A percentile compares a stretch with the other conserved stretches of the same genome.
phyloP scores from a whole-genome alignment of 1,140 invertebrate species.

The Neodiprion lecontei region DNA sequence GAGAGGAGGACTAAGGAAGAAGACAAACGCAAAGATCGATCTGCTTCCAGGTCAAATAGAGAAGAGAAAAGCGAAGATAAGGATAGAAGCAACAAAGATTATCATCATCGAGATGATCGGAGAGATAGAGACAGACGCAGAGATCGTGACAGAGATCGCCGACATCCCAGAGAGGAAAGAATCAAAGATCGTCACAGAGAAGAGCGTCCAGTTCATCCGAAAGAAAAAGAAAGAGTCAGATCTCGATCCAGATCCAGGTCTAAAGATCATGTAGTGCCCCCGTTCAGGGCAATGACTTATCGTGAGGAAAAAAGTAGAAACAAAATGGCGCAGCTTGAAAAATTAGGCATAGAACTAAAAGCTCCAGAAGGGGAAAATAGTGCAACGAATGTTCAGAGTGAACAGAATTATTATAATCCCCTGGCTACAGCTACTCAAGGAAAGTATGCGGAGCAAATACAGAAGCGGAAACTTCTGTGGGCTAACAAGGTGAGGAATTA shows the following conservation, averaged over 20 bases:
- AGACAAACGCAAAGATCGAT: slow-evolving; percentile 42
- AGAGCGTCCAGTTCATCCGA: slow-evolving; percentile 39
- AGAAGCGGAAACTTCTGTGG: slow-evolving; percentile 91
- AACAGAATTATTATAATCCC: slow-evolving; percentile 83
- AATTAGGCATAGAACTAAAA: slow-evolving; percentile 60
- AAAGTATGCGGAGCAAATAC: slow-evolving; percentile 87
- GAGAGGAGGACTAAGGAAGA: slow-evolving; percentile 47
- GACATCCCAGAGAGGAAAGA: slow-evolving; percentile 42
- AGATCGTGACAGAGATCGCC: slow-evolving; percentile 40
- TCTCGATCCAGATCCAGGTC: slow-evolving; percentile 46
- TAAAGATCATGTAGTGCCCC: slow-evolving; percentile 41
- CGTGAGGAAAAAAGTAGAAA: slow-evolving; percentile 57
- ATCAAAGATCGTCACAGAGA: slow-evolving; percentile 42
- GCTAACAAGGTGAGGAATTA: slow-evolving; percentile 68
- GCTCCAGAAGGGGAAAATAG: slow-evolving; percentile 41
- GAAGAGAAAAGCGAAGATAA: slow-evolving; percentile 44
- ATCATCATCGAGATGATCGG: slow-evolving; percentile 45
- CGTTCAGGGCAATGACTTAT: slow-evolving; percentile 49
- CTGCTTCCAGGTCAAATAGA: slow-evolving; percentile 18
- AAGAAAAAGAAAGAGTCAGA: slow-evolving; percentile 43
- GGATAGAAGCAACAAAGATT: slow-evolving; percentile 43
- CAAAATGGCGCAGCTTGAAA: slow-evolving; percentile 61
- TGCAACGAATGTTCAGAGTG: slow-evolving; percentile 47
- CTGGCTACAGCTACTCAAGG: slow-evolving; percentile 78
- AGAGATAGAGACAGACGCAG: slow-evolving; percentile 41